A percentile compares a stretch with the other conserved stretches of the same genome.
These are phyloP conservation scores for Orthonychiurus folsomi DNA, from an alignment of 2,888 invertebrate genomes.

Conservation along the genomic window DNA sequence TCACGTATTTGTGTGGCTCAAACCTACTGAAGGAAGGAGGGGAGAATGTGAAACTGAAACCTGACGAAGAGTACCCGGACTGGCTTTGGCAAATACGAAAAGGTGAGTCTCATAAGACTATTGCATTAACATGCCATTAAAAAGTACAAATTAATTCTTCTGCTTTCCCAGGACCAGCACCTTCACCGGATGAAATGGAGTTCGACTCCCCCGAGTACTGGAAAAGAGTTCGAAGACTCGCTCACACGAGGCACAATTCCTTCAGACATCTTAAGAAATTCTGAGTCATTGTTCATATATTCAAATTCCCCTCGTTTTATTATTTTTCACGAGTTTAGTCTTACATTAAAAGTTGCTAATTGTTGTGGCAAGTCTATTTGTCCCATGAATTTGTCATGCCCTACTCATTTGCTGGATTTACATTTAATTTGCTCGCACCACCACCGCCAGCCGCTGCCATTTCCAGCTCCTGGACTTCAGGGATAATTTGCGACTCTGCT, in stretches of 20 bases:
- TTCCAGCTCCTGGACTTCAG: neutral
- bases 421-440: neutral
- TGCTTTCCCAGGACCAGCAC: conserved; percentile 45
- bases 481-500: neutral
- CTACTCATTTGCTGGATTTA: neutral
- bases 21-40: conserved; percentile 65
- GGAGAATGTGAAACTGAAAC: conserved; percentile 64
- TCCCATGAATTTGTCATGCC: too few relatives aligned
- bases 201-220: conserved; percentile 73
- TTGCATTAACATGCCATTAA: neutral
- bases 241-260: conserved; percentile 57
- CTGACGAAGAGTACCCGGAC: conserved; percentile 76
- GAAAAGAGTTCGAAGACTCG: conserved; percentile 60
- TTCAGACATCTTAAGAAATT: conserved; percentile 48
- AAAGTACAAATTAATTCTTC: too few relatives aligned
- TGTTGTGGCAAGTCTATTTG: too few relatives aligned
- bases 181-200: conserved; percentile 64
- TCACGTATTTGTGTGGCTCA: conserved; percentile 71
- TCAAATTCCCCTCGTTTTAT: too few relatives aligned
- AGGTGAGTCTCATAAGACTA: conserved; percentile 45
- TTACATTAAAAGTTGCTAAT: conserved; percentile 42
- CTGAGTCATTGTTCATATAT: neutral
- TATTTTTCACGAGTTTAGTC: neutral
- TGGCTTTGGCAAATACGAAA: conserved; percentile 77
- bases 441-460: neutral